phyloP scores from a whole-genome alignment of 2,888 invertebrate genomes.

The Apamea anceps region DNA sequence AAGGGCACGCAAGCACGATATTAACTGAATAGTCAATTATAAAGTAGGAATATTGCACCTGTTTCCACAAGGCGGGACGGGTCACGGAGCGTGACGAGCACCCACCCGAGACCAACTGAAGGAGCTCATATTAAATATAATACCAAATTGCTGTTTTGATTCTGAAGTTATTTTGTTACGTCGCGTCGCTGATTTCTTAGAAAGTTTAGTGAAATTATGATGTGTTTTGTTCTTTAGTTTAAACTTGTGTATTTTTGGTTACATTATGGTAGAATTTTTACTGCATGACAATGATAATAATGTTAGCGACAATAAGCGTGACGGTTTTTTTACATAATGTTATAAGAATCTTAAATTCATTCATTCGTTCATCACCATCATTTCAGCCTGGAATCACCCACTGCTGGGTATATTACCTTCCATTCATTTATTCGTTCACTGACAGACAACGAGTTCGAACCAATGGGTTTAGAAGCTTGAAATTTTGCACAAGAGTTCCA shows the following conservation, averaged over 20 bases:
- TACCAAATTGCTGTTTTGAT: slow-evolving; percentile 67
- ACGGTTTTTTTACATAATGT: not conserved
- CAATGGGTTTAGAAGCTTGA: not conserved
- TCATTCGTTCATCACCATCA: no score
- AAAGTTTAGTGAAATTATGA: slow-evolving; percentile 20
- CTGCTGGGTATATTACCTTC: no score
- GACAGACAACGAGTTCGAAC: not conserved
- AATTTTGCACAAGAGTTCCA: not conserved
- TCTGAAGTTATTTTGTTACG: slow-evolving; percentile 37
- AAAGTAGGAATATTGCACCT: slow-evolving; percentile 79
- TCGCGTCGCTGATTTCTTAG: slow-evolving; percentile 17
- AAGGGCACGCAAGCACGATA: slow-evolving; percentile 42
- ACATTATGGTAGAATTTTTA: not conserved
- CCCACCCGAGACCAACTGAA: slow-evolving; percentile 69
- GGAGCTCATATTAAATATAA: slow-evolving; percentile 70
- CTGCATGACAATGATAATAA: no score
- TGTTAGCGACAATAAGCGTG: not conserved
- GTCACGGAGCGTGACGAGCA: slow-evolving; percentile 74
- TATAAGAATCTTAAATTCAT: not conserved
- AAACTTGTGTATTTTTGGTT: not conserved
- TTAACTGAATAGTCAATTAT: slow-evolving; percentile 59
- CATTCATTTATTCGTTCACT: not conserved
- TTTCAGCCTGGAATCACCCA: no score
- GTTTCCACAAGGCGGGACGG: slow-evolving; percentile 75
- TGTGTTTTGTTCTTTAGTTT: not conserved